Evolutionary conservation across 1,140 invertebrate genomes (phyloP).

Genomic region (Lethrus apterus): DNA sequence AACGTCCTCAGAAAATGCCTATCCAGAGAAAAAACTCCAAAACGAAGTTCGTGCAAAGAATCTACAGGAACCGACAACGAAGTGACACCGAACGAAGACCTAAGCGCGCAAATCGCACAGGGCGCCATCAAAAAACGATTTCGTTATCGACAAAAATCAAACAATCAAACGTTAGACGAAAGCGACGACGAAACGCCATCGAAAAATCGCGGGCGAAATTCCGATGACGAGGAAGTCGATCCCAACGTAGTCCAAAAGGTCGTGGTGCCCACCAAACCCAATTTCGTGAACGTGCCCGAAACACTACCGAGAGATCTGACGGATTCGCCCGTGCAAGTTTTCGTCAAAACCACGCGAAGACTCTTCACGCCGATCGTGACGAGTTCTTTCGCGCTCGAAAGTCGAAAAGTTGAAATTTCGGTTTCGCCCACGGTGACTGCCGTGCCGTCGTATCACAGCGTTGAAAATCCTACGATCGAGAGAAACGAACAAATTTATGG

Average conservation of each 20-base stretch:
- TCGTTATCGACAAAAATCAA: conserved; percentile 29
- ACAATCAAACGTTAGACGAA: conserved; percentile 23
- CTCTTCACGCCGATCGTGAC: conserved; percentile 61
- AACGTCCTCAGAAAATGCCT: conserved; percentile 2
- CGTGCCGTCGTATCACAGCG: conserved; percentile 3
- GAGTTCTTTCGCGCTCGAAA: conserved; percentile 13
- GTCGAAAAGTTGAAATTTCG: conserved; percentile 1
- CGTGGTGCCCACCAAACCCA: conserved; percentile 33
- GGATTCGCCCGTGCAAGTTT: conserved; percentile 45
- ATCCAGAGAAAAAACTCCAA: not conserved
- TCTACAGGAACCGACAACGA: conserved; percentile 16
- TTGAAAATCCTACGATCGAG: conserved; percentile 11
- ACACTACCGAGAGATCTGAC: conserved; percentile 18
- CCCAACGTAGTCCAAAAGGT: conserved; percentile 31
- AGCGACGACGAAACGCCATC: conserved; percentile 30
- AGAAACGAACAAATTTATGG: conserved; percentile 5
- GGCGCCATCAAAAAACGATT: conserved; percentile 37
- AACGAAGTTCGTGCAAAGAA: conserved; percentile 12
- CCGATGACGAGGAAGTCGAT: conserved; percentile 16
- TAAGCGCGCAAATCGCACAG: conserved; percentile 22
- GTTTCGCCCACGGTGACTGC: not conserved
- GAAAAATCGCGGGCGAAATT: not conserved
- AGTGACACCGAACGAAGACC: conserved; percentile 9
- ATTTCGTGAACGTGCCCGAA: conserved; percentile 19
- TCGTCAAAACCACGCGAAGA: conserved; percentile 69